These are phyloP conservation scores for Gila robusta DNA, from an alignment of 2,797 vertebrate genomes.

Conservation along the genomic window DNA sequence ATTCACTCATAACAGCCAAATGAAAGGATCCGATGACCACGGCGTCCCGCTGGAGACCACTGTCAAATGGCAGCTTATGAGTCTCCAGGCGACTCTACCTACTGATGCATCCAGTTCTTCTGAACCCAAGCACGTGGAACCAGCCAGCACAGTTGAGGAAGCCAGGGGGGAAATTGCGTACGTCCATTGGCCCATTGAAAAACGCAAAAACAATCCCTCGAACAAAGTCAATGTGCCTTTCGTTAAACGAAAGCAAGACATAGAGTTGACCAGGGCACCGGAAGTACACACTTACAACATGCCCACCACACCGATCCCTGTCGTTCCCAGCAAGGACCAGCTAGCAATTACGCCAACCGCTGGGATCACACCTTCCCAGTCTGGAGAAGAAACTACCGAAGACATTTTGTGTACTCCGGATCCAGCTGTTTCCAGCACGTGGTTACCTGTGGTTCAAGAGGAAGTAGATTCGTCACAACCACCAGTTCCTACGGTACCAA, in stretches of 20 bases:
- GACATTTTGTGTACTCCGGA: constrained; percentile 60
- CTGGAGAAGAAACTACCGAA: constrained; percentile 36
- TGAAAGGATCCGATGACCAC: constrained; percentile 55
- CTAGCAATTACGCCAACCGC: constrained; percentile 31
- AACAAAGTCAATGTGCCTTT: constrained; percentile 52
- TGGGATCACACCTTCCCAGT: constrained; percentile 33
- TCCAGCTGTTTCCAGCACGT: constrained; percentile 69
- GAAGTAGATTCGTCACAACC: constrained; percentile 42
- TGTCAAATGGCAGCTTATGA: constrained; percentile 73
- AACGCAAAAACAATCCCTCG: constrained; percentile 14
- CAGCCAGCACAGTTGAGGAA: constrained; percentile 66
- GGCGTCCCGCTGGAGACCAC: constrained; percentile 69
- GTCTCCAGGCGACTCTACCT: constrained; percentile 67
- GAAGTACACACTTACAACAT: constrained; percentile 39
- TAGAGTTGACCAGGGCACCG: constrained; percentile 32
- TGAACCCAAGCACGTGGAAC: constrained; percentile 42
- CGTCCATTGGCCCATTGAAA: constrained; percentile 65
- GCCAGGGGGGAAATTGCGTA: constrained; percentile 77
- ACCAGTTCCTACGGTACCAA: constrained; percentile 42
- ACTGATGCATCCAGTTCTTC: constrained; percentile 16
- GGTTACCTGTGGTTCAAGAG: constrained; percentile 67
- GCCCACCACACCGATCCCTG: constrained; percentile 59
- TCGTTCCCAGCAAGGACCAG: constrained; percentile 52
- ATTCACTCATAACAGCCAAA: constrained; percentile 46
- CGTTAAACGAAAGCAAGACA: constrained; percentile 61